These are phyloP conservation scores for Melinaea menophilus DNA, from an alignment of 2,888 invertebrate genomes.

Conservation along the genomic window DNA sequence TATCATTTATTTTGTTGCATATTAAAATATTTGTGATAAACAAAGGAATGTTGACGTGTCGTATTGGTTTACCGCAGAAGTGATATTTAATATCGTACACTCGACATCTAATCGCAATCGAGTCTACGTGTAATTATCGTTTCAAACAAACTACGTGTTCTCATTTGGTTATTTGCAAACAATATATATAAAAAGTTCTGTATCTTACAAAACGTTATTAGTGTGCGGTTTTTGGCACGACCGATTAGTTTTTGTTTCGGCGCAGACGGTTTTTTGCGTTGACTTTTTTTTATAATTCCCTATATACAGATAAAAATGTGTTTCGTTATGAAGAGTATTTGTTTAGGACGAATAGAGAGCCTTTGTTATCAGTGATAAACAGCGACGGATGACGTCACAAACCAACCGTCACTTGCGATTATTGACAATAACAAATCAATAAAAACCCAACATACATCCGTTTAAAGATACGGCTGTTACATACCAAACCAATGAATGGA, in stretches of 20 bases:
- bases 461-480: constrained; percentile 22
- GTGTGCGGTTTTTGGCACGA: constrained; percentile 1
- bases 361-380: constrained; percentile 20
- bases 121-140: constrained; percentile 17
- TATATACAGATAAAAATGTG: background rate
- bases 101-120: constrained; percentile 25
- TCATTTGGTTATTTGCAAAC: constrained; percentile 11
- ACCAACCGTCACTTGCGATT: constrained; percentile 15
- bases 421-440: constrained; percentile 29
- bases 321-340: background rate
- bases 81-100: constrained; percentile 21
- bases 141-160: constrained; percentile 4
- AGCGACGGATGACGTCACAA: constrained; percentile 20
- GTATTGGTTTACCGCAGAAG: constrained; percentile 16
- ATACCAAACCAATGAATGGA: constrained; percentile 43
- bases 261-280: background rate
- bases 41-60: constrained; percentile 15
- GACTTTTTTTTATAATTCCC: background rate
- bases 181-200: background rate
- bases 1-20: too few relatives aligned
- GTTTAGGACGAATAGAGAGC: background rate
- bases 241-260: background rate
- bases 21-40: constrained; percentile 1
- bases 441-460: constrained; percentile 25
- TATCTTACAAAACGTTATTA: background rate